These are phyloP conservation scores for Odontamblyopus rebecca DNA, from an alignment of 2,797 vertebrate species.

Conservation along the genomic window DNA sequence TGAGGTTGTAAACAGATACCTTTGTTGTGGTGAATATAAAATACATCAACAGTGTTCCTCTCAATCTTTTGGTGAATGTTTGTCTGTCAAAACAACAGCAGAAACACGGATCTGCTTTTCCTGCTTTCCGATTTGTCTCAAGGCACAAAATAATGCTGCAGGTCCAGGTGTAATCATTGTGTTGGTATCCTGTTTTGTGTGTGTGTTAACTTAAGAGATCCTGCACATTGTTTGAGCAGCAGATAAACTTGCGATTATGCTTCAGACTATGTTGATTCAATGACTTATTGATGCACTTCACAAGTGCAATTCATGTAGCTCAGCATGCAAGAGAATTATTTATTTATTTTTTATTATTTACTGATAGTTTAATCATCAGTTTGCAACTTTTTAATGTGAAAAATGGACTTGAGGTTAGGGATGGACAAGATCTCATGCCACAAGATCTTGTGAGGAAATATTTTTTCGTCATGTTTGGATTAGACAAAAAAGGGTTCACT, in stretches of 20 bases:
- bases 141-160: slow-evolving; percentile 10
- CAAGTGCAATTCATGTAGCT: background rate
- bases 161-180: slow-evolving; percentile 30
- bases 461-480: no score
- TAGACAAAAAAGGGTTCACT: no score
- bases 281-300: background rate
- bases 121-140: slow-evolving; percentile 27
- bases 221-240: background rate
- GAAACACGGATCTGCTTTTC: slow-evolving; percentile 30
- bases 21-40: slow-evolving; percentile 40
- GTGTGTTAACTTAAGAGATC: background rate
- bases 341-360: background rate
- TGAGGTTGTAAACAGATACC: slow-evolving; percentile 36
- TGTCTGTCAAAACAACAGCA: slow-evolving; percentile 46
- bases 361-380: background rate
- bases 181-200: slow-evolving; percentile 24
- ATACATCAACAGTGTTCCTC: slow-evolving; percentile 48
- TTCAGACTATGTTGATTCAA: no score
- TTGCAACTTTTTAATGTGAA: background rate
- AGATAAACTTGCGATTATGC: background rate
- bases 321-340: background rate
- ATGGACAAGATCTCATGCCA: no score
- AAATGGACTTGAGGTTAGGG: no score
- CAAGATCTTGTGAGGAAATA: no score
- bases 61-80: slow-evolving; percentile 31